Conservation (phyloP, 1,140 invertebrate species). For the Pollicipes pollicipes region DNA sequence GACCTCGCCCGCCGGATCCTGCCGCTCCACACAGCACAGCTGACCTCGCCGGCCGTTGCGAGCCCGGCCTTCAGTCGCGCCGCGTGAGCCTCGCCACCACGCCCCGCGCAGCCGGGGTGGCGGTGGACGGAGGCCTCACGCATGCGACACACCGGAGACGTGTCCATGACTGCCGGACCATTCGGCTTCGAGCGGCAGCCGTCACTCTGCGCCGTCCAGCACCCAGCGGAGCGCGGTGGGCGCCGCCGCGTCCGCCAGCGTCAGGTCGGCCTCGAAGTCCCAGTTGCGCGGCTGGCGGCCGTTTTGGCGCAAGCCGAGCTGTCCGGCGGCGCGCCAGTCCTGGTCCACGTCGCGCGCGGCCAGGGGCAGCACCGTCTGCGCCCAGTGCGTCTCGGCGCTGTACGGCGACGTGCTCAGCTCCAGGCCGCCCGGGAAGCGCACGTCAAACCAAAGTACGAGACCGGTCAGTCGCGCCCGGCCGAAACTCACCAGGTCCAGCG, state of each 20-base stretch:
- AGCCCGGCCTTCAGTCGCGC: no score
- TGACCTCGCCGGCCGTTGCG: no score
- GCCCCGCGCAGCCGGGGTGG: no score
- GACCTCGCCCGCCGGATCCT: no score
- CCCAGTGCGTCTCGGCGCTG: slow-evolving; percentile 18
- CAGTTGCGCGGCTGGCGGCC: slow-evolving; percentile 7
- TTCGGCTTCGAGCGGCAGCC: no score
- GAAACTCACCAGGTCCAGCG: slow-evolving; percentile 14
- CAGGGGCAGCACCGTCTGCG: slow-evolving; percentile 17
- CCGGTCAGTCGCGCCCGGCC: slow-evolving; percentile 19
- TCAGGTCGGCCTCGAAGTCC: not conserved
- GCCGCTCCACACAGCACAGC: no score
- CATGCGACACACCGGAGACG: no score
- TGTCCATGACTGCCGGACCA: no score
- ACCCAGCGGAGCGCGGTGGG: not conserved
- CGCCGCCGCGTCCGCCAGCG: no score
- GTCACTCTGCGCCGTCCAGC: not conserved
- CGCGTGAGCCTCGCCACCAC: no score
- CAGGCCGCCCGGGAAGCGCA: slow-evolving; percentile 22
- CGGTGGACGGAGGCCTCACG: no score
- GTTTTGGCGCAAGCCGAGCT: slow-evolving; percentile 16
- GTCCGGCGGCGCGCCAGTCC: slow-evolving; percentile 11
- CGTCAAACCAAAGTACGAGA: slow-evolving; percentile 23
- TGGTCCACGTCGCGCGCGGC: slow-evolving; percentile 14
- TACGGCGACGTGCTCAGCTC: slow-evolving; percentile 23